Percentiles rank a stretch among this genome's conserved stretches.
Evolutionary conservation across 2,888 invertebrate species (phyloP).

Genomic region (Melanargia galathea): DNA sequence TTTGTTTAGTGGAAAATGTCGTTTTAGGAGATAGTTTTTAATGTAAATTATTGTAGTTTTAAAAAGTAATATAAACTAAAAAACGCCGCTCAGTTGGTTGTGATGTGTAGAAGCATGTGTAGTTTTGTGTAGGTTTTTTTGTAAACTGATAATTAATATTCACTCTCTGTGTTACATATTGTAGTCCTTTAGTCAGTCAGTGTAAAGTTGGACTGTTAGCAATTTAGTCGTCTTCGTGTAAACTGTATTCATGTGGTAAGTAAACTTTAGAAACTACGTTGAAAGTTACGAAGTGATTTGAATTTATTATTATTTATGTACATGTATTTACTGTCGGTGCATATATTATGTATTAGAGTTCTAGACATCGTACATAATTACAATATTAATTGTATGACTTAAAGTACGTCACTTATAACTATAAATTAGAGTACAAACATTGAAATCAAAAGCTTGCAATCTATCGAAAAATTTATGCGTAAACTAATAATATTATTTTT

Average conservation of each 20-base stretch:
- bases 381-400: no score
- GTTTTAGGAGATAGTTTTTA: constrained; percentile 36
- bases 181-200: constrained; percentile 31
- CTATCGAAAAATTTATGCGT: no score
- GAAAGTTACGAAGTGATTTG: constrained; percentile 18
- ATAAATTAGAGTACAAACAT: no score
- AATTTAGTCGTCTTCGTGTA: constrained; percentile 28
- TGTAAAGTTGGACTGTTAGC: constrained; percentile 38
- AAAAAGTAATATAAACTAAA: constrained; percentile 9
- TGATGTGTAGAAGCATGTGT: constrained; percentile 51
- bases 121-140: constrained; percentile 35
- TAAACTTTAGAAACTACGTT: constrained; percentile 28
- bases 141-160: constrained; percentile 26
- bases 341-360: neutral
- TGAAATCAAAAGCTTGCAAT: no score
- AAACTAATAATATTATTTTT: no score
- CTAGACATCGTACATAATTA: neutral
- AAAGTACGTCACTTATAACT: no score
- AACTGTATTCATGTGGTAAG: constrained; percentile 31
- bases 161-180: constrained; percentile 26
- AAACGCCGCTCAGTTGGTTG: constrained; percentile 62
- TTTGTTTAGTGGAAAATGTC: neutral
- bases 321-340: constrained; percentile 9
- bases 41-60: constrained; percentile 36
- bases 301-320: constrained; percentile 14